These are phyloP conservation scores for Drosophila affinis DNA, from an alignment of 2,888 invertebrate species.

Conservation along the genomic window DNA sequence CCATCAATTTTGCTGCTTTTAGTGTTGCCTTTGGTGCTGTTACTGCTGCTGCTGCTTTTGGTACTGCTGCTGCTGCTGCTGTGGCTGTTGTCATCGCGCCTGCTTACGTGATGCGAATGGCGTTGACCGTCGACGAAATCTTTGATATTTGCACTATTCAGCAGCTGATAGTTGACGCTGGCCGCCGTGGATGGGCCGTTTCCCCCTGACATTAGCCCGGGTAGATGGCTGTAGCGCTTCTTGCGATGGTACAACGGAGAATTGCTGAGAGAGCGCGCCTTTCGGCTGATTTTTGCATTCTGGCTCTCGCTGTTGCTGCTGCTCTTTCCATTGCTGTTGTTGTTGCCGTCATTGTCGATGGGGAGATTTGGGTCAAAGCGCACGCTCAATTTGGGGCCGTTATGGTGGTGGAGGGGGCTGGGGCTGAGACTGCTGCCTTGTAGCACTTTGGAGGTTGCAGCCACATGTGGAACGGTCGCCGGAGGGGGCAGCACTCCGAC, in stretches of 20 bases:
- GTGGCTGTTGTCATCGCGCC: constrained; percentile 64
- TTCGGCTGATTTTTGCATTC: constrained; percentile 64
- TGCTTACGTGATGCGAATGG: constrained; percentile 78
- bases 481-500: constrained; percentile 75
- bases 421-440: constrained; percentile 27
- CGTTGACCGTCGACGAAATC: constrained; percentile 70
- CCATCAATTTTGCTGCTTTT: constrained; percentile 48
- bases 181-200: constrained; percentile 55
- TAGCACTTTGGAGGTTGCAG: constrained; percentile 48
- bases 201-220: constrained; percentile 62
- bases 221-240: constrained; percentile 76
- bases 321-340: constrained; percentile 34
- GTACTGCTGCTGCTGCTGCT: constrained; percentile 27
- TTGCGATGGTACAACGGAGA: constrained; percentile 81
- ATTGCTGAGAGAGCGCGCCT: constrained; percentile 82
- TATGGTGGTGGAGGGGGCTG: constrained; percentile 13
- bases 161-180: constrained; percentile 66
- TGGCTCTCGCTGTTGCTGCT: constrained; percentile 36
- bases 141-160: constrained; percentile 66
- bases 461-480: constrained; percentile 17
- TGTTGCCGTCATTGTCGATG: constrained; percentile 55
- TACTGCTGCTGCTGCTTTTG: constrained; percentile 23
- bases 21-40: constrained; percentile 38
- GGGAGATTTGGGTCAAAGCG: constrained; percentile 74
- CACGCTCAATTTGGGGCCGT: constrained; percentile 61